Conservation (phyloP, 2,797 vertebrate species). For the Hemibagrus guttatus region DNA sequence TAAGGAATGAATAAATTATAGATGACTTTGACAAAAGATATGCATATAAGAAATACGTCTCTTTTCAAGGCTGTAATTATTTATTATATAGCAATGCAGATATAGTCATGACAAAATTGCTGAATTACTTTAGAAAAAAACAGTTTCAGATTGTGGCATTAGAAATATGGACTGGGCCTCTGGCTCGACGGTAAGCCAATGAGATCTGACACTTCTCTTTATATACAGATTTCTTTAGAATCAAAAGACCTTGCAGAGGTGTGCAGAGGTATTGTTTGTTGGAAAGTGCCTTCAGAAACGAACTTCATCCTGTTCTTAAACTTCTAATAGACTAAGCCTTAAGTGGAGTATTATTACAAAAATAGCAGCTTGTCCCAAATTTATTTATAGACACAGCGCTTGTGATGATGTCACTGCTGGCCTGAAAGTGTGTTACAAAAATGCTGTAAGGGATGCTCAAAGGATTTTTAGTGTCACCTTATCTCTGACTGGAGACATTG, state of each 20-base stretch:
- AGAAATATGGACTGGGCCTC: neutral
- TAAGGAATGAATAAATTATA: constrained; percentile 75
- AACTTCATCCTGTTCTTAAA: constrained; percentile 22
- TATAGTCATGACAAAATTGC: neutral
- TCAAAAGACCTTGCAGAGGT: constrained; percentile 5
- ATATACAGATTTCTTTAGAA: constrained; percentile 10
- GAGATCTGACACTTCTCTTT: constrained; percentile 7
- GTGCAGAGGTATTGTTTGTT: constrained; percentile 1
- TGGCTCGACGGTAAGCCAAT: neutral
- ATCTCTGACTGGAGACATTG: constrained; percentile 6
- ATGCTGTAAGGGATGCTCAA: constrained; percentile 25
- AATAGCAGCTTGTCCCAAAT: constrained; percentile 33
- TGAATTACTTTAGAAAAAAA: neutral
- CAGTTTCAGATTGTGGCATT: neutral
- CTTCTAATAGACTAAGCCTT: constrained; percentile 1
- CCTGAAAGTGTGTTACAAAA: constrained; percentile 32
- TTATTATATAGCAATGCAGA: neutral
- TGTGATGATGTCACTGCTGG: constrained; percentile 47
- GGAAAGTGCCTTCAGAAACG: constrained; percentile 18
- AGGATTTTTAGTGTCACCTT: constrained; percentile 40
- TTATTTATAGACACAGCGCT: constrained; percentile 47
- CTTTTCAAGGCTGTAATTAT: neutral
- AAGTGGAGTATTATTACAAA: constrained; percentile 35
- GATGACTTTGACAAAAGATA: constrained; percentile 50
- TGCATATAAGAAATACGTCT: constrained; percentile 24